Base-by-base conservation (phyloP, 2,888 invertebrate species). In the Byasa hedistus region DNA sequence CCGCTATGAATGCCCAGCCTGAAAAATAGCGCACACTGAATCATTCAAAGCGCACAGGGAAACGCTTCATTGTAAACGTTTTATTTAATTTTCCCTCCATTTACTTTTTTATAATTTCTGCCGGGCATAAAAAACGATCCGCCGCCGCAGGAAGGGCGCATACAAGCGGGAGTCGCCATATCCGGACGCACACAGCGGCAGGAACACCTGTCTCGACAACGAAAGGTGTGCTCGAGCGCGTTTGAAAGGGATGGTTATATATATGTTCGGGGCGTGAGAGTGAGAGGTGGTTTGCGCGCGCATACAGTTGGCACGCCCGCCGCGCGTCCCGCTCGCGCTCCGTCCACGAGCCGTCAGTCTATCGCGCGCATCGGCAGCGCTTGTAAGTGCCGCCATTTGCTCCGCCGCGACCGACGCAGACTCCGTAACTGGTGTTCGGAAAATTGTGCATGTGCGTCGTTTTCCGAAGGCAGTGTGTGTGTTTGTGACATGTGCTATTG, bases 381-480 rank as follows among this genome's bases (percentile, higher is more conserved):
- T 83, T 76, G 83, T 81, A 82, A 78, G 89, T 89, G 87, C 87
- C 86, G 86, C 87, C 78, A 81, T 83, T 85, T 86, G 87, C 84
- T 86, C 75, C 79, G 80, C 83, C 85, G 89, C 88, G 90, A 90
- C 85, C 90, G 89, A 89, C 89, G 86, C 89, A 86, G 89, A 89
- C 86, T 85, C 89, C 89, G 89, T 87, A 89, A 89, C 83, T 86
- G 89, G 86, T 87, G 87, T 88, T 90, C 90, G 91, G 91, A 90
- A 90, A 91, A 91, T 91, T 91, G 91, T 91, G 91, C 88, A 90
- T 91, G 91, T 91, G 91, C 91, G 89, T 89, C 91, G 89, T 89
- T 91, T 91, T 90, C 91, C 91, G 90, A 84, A 80, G 84, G 86
- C 85, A 88, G 90, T 90, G 91, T 91, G 85, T 90, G 90, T 91